Base-by-base conservation (phyloP, 2,888 invertebrate genomes). In the Zygaena filipendulae region DNA sequence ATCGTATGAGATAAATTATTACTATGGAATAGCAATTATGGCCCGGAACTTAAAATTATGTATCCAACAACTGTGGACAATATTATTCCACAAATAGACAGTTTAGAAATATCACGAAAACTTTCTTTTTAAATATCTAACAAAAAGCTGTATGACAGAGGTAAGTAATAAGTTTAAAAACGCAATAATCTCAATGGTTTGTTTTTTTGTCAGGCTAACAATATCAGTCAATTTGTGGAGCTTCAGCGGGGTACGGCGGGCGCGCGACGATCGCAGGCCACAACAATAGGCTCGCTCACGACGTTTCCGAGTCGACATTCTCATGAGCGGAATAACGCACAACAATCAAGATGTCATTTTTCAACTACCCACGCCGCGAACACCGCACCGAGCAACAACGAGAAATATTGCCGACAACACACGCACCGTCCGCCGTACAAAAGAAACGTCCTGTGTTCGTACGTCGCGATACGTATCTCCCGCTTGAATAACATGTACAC, bases 291-390 rank as follows among this genome's bases (percentile, higher is more conserved):
- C 43, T 52, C 61, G 61, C 75, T 72, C 72, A 72, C 74, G 71
- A 74, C 42, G 52, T 54, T 52, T 52, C 51, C 45, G 46, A 47
- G 55, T 51, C 61, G 54, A 70, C 69, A 70, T 74, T 74, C 74
- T 70, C 74, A 71, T 74, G 68, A 71, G 69, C 67, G 63, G 72
- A 71, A 72, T 75, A 75, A 71, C 74, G 69, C 64, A 66, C 66
- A 75, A 77, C 77, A 79, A 79, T 77, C 77, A 77, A 77, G 79
- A 79, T 79, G 77, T 79, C 75, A 79, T 79, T 77, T 79, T 77
- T 79, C 77, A 79, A 74, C 79, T 74, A 72, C 77, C 79, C 77
- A 79, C 79, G 70, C 74, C 42, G 59, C 55, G 57, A 53, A 61
- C 63, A 57, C 58, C 49, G 52, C 43, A 47, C 49, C 52, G 51